These are phyloP conservation scores for Meloidogyne hapla DNA, from an alignment of 1,140 invertebrate genomes.

Conservation along the genomic window DNA sequence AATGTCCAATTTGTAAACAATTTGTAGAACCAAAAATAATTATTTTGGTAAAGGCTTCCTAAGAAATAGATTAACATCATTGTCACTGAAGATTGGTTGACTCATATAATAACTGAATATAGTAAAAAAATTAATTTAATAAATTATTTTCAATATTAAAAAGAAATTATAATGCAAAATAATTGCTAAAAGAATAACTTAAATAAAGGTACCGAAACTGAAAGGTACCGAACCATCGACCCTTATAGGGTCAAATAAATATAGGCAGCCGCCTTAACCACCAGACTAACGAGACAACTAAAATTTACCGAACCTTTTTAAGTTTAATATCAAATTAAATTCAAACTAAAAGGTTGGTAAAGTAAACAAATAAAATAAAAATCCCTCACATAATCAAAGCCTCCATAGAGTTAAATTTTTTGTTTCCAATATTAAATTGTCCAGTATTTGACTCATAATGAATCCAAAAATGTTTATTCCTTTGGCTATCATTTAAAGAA, in stretches of 20 bases:
- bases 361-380: no score
- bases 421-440: conserved; percentile 83
- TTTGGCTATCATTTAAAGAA: conserved; percentile 90
- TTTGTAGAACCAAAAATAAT: not conserved
- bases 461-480: conserved; percentile 98
- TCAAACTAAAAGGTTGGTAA: no score
- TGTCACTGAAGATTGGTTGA: conserved; percentile 85
- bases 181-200: no score
- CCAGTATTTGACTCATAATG: conserved; percentile 89
- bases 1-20: no score
- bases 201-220: no score
- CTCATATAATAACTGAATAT: conserved; percentile 83
- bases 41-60: conserved; percentile 52
- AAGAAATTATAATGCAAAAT: not conserved
- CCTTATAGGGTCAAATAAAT: no score
- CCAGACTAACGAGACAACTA: no score
- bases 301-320: no score
- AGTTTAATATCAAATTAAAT: no score
- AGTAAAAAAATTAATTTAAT: not conserved
- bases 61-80: conserved; percentile 53
- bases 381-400: conserved; percentile 75
- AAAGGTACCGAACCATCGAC: no score
- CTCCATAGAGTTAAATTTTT: conserved; percentile 90
- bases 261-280: no score
- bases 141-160: not conserved